phyloP scores from a whole-genome alignment of 2,113 vertebrate species.

The Ondatra zibethicus region DNA sequence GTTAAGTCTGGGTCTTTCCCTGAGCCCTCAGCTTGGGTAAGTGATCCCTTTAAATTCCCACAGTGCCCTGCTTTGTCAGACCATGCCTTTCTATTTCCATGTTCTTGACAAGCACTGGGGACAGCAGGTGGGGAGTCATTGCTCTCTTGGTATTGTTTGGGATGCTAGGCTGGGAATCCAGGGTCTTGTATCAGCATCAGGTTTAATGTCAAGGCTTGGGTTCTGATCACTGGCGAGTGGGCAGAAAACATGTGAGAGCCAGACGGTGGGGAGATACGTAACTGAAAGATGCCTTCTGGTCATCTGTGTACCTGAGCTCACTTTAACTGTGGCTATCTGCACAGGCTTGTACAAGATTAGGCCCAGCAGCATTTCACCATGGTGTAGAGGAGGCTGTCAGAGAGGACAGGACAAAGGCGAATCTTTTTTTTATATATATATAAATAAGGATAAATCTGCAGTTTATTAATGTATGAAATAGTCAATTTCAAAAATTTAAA shows the following conservation, averaged over 20 bases:
- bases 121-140: neutral
- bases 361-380: neutral
- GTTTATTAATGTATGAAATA: neutral
- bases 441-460: neutral
- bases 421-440: too few species aligned
- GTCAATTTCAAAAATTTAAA: neutral
- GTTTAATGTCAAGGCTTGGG: neutral
- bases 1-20: neutral
- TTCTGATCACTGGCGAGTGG: neutral
- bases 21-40: neutral
- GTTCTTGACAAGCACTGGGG: neutral
- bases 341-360: neutral
- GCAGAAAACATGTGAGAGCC: neutral
- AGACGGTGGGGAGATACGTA: too few species aligned
- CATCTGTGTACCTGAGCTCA: neutral
- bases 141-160: neutral
- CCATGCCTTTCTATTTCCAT: neutral
- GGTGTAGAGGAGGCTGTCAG: neutral
- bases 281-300: neutral
- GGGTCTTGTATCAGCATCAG: neutral
- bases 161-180: neutral
- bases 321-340: neutral
- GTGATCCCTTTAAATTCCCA: neutral
- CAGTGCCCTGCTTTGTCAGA: neutral
- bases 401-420: neutral